Evolutionary conservation across 2,888 invertebrate genomes (phyloP).

Genomic region (Drosophila kambysellisi): DNA sequence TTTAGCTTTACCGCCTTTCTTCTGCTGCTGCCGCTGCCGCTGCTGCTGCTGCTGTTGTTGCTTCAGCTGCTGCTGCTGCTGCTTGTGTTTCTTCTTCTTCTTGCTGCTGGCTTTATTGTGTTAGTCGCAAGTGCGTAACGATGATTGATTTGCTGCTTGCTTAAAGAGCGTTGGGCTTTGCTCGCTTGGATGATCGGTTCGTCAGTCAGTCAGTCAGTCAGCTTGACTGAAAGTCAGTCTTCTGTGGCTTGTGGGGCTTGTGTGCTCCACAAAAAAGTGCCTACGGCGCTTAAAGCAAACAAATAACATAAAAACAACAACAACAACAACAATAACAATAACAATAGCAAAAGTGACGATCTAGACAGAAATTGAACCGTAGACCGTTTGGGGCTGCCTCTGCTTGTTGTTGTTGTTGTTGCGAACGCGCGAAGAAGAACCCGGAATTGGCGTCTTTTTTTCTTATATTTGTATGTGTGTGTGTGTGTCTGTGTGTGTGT

Average conservation of each 20-base stretch:
- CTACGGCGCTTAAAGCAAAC: conserved; percentile 59
- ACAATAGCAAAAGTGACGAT: conserved; percentile 64
- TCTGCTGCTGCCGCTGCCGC: conserved; percentile 3
- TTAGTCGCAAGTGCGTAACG: conserved; percentile 62
- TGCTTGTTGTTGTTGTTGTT: conserved; percentile 43
- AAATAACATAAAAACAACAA: conserved; percentile 17
- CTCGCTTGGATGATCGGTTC: conserved; percentile 31
- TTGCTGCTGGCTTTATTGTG: conserved; percentile 2
- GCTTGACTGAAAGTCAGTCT: conserved; percentile 5
- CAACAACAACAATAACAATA: conserved; percentile 31
- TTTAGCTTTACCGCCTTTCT: conserved; percentile 22
- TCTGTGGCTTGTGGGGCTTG: conserved; percentile 3
- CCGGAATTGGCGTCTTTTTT: conserved; percentile 73
- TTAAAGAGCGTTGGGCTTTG: conserved; percentile 33
- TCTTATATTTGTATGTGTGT: conserved; percentile 12
- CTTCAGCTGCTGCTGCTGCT: neutral
- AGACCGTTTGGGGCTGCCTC: conserved; percentile 46
- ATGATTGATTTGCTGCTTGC: conserved; percentile 76
- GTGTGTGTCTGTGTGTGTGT: neutral
- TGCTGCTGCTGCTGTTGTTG: neutral
- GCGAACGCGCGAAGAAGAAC: conserved; percentile 73
- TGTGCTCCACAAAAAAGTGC: conserved; percentile 71
- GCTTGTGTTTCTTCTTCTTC: neutral
- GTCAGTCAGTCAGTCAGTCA: conserved; percentile 4
- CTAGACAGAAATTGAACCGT: conserved; percentile 74